Evolutionary conservation across 2,797 vertebrate genomes (phyloP), one percentile per base, ranked within the genome.

Genomic region (Florisuga fusca): DNA sequence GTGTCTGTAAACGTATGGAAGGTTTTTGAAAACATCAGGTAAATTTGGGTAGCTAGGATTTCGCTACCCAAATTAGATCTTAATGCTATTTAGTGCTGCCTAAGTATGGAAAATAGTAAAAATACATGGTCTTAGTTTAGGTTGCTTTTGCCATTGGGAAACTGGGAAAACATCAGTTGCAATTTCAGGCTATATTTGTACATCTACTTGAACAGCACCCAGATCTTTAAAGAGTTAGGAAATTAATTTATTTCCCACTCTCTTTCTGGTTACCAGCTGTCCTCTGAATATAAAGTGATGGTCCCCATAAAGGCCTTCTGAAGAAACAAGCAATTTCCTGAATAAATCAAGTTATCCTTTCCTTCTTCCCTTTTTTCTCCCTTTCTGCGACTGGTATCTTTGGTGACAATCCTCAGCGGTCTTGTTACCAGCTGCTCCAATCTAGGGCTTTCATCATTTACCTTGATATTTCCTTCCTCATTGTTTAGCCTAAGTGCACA

Each of bases 261-360:
- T 62, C 71, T 97, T 96, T 97, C 97, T 97, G 96, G 96, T 87
- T 94, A 90, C 95, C 96, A 96, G 90, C 96, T 97, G 97, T 97
- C 84, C 79, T 95, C 82, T 76, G 75, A 93, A 89, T 62, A 90
- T 94, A 84, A 88, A 94, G 33, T 86, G 93, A 94, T 93, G 93
- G 91, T 91, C 91, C 84, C 66, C 93, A 93, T 94, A 96, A 97
- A 97, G 93, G 45, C 90, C 83, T 96, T 96, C 94, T 77, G 87
- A 97, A 96, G 94, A 95, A 94, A 94, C 92, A 96, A 94, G 92
- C 87, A 92, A 96, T 96, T 96, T 97, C 94, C 94, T 96, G 93
- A 95, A 94, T 94, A 96, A 94, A 96, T 91, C 92, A 95, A 93
- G 64, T 92, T 96, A 90, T 89, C 43, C 75, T 93, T 95, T 92